phyloP scores from a whole-genome alignment of 2,797 vertebrate genomes.

The Gorsachius magnificus region DNA sequence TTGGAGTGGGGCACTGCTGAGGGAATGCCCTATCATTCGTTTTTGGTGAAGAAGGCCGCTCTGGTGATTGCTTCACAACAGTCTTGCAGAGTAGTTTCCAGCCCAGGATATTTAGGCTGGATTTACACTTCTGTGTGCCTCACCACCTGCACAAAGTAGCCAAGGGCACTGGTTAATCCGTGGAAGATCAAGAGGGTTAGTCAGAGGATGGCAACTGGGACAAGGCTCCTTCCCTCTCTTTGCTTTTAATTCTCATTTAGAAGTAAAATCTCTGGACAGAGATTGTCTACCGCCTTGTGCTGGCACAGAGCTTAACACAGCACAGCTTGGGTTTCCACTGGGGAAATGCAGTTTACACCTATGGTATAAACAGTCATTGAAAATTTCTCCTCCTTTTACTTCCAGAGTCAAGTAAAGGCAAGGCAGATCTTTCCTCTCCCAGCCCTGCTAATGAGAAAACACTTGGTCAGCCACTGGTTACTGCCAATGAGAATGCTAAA shows the following conservation, averaged over 20 bases:
- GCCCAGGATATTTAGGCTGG: neutral
- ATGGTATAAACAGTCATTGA: neutral
- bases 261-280: neutral
- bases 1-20: accelerated
- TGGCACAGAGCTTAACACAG: neutral
- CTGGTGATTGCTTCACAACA: neutral
- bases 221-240: neutral
- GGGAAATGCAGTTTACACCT: neutral
- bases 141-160: neutral
- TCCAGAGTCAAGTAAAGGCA: neutral
- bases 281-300: neutral
- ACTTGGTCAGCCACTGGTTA: neutral
- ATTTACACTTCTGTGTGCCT: neutral
- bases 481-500: neutral
- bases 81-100: neutral
- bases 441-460: neutral
- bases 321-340: neutral
- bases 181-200: neutral
- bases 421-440: neutral
- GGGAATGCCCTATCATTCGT: accelerated
- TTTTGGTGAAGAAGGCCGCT: neutral
- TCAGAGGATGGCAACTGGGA: neutral
- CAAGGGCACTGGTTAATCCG: accelerated
- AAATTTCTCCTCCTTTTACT: neutral
- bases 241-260: neutral